phyloP scores from a whole-genome alignment of 2,113 vertebrate genomes.

The Ceratotherium simum region DNA sequence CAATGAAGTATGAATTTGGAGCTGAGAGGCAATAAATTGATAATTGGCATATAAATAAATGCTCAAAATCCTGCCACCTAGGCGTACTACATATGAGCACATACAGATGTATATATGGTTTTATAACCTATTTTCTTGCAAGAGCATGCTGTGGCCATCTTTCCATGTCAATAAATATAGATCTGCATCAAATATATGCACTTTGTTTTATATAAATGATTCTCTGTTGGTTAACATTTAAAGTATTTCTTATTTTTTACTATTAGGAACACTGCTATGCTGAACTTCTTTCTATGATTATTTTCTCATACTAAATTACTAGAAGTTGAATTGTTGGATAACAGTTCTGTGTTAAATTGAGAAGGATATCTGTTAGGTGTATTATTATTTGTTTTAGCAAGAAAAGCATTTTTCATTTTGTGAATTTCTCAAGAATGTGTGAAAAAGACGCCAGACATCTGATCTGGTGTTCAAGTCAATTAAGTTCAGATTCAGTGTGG shows the following conservation, averaged over 20 bases:
- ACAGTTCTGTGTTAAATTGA: conserved; percentile 7
- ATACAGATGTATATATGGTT: neutral
- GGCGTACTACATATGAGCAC: neutral
- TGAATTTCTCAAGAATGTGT: neutral
- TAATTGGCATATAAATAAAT: neutral
- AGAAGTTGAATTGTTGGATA: conserved; percentile 20
- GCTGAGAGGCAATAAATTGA: neutral
- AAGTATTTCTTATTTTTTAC: neutral
- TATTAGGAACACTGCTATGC: neutral
- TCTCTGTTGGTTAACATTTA: neutral
- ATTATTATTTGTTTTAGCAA: conserved; percentile 29
- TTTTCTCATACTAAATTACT: conserved; percentile 52
- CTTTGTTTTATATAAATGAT: neutral
- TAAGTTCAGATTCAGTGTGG: neutral
- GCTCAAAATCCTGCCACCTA: neutral
- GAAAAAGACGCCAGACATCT: neutral
- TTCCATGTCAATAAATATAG: neutral
- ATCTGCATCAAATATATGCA: neutral
- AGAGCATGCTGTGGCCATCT: neutral
- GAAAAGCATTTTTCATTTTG: conserved; percentile 40
- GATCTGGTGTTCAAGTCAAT: neutral
- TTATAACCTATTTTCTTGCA: neutral
- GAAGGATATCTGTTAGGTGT: neutral
- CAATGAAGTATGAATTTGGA: neutral
- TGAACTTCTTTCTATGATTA: neutral